phyloP scores from a whole-genome alignment of 1,140 invertebrate species.

The Periplaneta americana region DNA sequence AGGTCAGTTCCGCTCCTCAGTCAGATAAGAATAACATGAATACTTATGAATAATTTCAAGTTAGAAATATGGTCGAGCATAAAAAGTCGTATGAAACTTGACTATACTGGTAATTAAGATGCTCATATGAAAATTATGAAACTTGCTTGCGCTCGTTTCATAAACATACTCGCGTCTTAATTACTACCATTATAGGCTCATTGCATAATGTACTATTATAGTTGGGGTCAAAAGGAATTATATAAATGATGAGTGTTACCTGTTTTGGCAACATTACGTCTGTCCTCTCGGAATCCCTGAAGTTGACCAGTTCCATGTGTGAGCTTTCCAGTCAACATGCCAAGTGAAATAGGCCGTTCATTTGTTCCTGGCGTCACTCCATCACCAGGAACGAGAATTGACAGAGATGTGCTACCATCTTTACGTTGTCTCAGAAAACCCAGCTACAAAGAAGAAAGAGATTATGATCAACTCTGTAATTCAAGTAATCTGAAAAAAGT shows the following conservation, averaged over 20 bases:
- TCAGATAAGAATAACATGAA: no score
- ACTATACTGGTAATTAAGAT: no score
- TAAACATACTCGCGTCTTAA: no score
- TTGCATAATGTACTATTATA: no score
- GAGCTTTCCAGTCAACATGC: conserved; percentile 66
- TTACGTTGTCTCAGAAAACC: conserved; percentile 73
- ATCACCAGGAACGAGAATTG: conserved; percentile 76
- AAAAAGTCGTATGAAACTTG: no score
- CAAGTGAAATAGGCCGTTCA: conserved; percentile 77
- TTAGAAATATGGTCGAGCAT: no score
- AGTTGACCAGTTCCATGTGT: conserved; percentile 66
- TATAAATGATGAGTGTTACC: not conserved
- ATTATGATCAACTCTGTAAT: no score
- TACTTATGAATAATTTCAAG: no score
- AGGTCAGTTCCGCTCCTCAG: no score
- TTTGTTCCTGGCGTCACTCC: conserved; percentile 59
- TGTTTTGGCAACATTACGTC: conserved; percentile 79
- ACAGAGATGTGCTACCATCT: conserved; percentile 84
- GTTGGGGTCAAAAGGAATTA: not conserved
- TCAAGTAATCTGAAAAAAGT: not conserved
- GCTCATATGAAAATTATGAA: no score
- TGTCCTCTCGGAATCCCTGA: conserved; percentile 77
- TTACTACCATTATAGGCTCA: no score
- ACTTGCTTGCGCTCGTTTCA: no score
- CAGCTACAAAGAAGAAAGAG: conserved; percentile 45